Evolutionary conservation across 2,113 vertebrate species (phyloP), one percentile per base, ranked within the genome.

Genomic region (Hydrochoerus hydrochaeris): DNA sequence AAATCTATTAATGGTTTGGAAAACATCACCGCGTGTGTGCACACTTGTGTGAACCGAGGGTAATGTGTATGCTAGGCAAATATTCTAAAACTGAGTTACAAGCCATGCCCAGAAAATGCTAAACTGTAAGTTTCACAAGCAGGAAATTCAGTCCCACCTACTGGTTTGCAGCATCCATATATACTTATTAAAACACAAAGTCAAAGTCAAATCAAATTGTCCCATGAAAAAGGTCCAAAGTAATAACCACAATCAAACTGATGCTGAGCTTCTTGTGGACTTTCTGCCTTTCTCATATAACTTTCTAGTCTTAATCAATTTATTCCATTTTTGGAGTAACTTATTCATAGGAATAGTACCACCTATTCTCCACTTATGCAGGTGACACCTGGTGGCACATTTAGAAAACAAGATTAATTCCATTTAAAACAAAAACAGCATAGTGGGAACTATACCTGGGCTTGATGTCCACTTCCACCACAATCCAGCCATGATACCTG

Each of bases 361-460:
- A 84, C 24, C 94, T 93, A 86, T 46, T 81, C 71, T 91, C 26
- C 16, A 93, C 8, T 91, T 90, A 57, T 49, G 75, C n/a, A 69
- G 58, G 54, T 87, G 38, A 86, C 20, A 94, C 28, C 11, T 87
- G 19, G 22, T 95, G 58, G 52, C 35, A 85, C 58, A 95, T 88
- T 95, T 62, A 88, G 85, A 95, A 92, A 95, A 86, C 83, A 32
- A 88, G 57, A 13, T 49, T 77, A 93, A n/a, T 89, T 95, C n/a
- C 60, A 49, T 78, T 93, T 93, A 69, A 88, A 93, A 57, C 30
- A 95, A 96, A 91, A 28, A 85, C 1, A 95, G 73, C 28, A 95
- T 3, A 92, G 19, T 75, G 52, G 46, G 86, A 94, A 54, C 7
- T 60, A 77, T 46, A 77, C 19, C 62, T 90, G 35, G 52, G 41